Evolutionary conservation across 1,140 invertebrate genomes (phyloP).

Genomic region (Nasonia longicornis): DNA sequence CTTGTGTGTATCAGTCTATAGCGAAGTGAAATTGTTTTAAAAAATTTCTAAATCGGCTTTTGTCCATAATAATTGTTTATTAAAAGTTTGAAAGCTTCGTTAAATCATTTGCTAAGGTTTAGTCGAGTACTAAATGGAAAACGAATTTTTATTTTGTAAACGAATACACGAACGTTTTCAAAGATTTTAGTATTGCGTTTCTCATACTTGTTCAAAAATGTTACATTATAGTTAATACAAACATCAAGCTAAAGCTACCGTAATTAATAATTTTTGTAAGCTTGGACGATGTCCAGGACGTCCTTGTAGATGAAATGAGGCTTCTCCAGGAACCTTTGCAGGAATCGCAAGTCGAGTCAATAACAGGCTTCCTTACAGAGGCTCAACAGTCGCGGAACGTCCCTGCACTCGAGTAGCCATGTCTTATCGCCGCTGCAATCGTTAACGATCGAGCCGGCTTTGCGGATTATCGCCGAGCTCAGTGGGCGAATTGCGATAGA

Average conservation of each 20-base stretch:
- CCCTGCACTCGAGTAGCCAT: constrained; percentile 81
- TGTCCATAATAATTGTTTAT: no score
- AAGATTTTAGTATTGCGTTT: no score
- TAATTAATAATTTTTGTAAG: constrained; percentile 68
- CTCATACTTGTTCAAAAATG: no score
- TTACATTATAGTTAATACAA: no score
- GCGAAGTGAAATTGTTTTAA: no score
- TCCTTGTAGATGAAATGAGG: constrained; percentile 70
- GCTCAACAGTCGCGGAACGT: constrained; percentile 74
- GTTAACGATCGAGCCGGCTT: constrained; percentile 71
- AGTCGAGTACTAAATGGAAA: no score
- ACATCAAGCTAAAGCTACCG: constrained; percentile 68
- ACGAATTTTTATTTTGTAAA: no score
- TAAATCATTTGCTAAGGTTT: no score
- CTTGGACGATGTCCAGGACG: constrained; percentile 79
- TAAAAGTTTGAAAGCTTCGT: no score
- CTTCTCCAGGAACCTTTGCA: constrained; percentile 74
- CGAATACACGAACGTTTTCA: no score
- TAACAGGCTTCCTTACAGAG: constrained; percentile 78
- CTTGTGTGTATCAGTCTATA: no score
- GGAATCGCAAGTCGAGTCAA: constrained; percentile 75
- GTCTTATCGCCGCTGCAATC: constrained; percentile 71
- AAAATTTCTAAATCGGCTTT: no score
- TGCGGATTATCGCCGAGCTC: constrained; percentile 72
- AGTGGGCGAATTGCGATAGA: constrained; percentile 72